Evolutionary conservation across 2,113 vertebrate genomes (phyloP), one percentile per base, ranked within the genome.

Genomic region (Cavia aperea): DNA sequence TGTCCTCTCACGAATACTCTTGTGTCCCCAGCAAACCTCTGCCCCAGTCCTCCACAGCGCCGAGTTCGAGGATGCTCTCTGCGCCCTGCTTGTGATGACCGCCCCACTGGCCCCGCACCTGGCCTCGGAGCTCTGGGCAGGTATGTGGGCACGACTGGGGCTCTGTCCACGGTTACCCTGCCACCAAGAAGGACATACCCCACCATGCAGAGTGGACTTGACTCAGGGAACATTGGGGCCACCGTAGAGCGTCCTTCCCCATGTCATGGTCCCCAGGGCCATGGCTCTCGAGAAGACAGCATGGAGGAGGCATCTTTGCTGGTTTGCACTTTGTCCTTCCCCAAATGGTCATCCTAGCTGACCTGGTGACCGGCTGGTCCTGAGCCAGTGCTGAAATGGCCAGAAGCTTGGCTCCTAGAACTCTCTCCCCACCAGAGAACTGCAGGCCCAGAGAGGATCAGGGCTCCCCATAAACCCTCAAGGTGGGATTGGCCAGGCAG

Each of bases 91-190:
- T 86, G 91, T 99, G 95, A 99, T 99, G 99, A 94, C 98, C 0
- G 98, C 99, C 10, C 99, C 99, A 3, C 98, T 99, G 98, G 99
- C 98, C 75, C 99, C 99, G 1, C 98, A 99, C 95, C 95, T 99
- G 81, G 97, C 98, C 19, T 99, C 99, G 15, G 99, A 99, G 97
- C 98, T 99, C 93, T 99, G 99, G 99, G 98, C 98, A 99, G 99
- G 99, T 99, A 97, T 16, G 97, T 96, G 63, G 43, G 49, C 75
- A 9, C 0, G 1, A 18, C 21, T 21, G 31, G 21, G 5, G 0
- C 36, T 7, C 60, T 46, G 9, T 33, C 39, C 0, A 0, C 10
- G 13, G 29, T 79, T 43, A 4, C 62, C 23, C 23, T 7, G 26
- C 58, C 51, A 1, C 43, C 1, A 62, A 9, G 51, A 29, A 46